Conservation (phyloP, 1,140 invertebrate species). For the Tetranychus urticae region DNA sequence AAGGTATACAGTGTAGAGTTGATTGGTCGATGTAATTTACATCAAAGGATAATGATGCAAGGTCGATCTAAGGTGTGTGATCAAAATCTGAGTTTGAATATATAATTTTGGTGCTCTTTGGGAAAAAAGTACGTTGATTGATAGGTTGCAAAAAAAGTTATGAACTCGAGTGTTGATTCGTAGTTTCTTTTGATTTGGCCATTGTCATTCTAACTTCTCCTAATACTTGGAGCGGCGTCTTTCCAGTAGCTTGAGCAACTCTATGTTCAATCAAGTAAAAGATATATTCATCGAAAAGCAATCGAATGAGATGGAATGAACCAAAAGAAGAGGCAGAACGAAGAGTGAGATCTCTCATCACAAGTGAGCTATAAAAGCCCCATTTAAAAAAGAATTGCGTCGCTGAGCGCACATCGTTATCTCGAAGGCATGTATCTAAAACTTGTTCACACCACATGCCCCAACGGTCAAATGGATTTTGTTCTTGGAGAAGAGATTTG, state of each 20-base stretch:
- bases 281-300: constrained; percentile 97
- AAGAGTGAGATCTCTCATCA: constrained; percentile 78
- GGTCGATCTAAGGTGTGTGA: no score
- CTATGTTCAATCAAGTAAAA: constrained; percentile 93
- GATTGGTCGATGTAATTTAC: no score
- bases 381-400: constrained; percentile 89
- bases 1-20: no score
- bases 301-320: constrained; percentile 88
- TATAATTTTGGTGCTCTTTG: no score
- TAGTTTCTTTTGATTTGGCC: no score
- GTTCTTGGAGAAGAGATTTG: constrained; percentile 70
- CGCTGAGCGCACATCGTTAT: constrained; percentile 17
- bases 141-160: no score
- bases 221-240: constrained; percentile 45
- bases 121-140: no score
- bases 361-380: constrained; percentile 96
- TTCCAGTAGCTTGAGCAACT: constrained; percentile 65
- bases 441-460: constrained; percentile 84
- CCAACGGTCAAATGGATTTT: constrained; percentile 88
- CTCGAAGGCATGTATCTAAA: constrained; percentile 57
- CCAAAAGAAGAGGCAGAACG: constrained; percentile 92
- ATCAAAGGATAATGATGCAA: no score
- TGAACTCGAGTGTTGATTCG: no score
- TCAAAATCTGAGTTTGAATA: no score
- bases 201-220: constrained; percentile 3